Evolutionary conservation across 2,888 invertebrate genomes (phyloP).

Genomic region (Stomorhina lunata): DNA sequence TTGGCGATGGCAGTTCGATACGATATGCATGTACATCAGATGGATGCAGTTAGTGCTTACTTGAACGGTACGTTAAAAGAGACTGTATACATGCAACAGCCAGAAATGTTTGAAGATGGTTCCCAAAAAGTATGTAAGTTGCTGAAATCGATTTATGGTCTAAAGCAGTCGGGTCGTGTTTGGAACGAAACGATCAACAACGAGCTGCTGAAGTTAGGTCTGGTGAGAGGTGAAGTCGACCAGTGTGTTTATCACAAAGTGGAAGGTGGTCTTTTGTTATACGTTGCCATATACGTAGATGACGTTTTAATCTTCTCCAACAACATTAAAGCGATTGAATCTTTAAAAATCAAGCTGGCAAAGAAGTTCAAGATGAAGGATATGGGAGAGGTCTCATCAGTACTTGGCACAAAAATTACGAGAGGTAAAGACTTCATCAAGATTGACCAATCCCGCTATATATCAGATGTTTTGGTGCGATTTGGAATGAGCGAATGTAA

Average conservation of each 20-base stretch:
- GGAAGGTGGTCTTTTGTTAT: not conserved
- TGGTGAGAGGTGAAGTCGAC: constrained; percentile 43
- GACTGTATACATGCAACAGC: constrained; percentile 13
- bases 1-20: not conserved
- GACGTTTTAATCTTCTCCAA: constrained; percentile 48
- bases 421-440: not conserved
- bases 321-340: constrained; percentile 1
- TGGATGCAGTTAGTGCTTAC: constrained; percentile 18
- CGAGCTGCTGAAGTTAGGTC: constrained; percentile 1
- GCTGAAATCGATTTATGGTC: constrained; percentile 34
- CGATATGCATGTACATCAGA: constrained; percentile 17
- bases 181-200: constrained; percentile 23
- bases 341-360: not conserved
- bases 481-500: constrained; percentile 53
- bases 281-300: constrained; percentile 40
- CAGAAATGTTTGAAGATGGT: constrained; percentile 29
- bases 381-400: constrained; percentile 45
- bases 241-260: constrained; percentile 58
- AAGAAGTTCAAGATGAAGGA: constrained; percentile 48
- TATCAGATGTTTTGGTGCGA: constrained; percentile 43
- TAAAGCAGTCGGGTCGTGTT: constrained; percentile 8
- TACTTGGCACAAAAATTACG: constrained; percentile 38
- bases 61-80: constrained; percentile 15
- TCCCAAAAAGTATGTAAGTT: constrained; percentile 56
- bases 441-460: constrained; percentile 50